Conservation (phyloP, 1,140 invertebrate species). For the Centruroides sculpturatus region DNA sequence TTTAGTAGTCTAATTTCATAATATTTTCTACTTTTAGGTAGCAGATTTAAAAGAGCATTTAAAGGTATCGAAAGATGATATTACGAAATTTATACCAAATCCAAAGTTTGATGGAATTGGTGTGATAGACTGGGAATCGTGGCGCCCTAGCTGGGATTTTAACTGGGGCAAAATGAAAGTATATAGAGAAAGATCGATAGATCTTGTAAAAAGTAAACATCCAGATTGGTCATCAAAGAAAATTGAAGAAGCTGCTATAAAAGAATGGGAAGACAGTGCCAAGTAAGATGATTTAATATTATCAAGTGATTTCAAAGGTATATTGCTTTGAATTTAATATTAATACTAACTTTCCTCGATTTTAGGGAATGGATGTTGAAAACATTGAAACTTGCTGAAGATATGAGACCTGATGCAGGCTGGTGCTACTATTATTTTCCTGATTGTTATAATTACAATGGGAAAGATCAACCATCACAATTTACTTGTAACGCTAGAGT, state of each 20-base stretch:
- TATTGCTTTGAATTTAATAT: too few species aligned
- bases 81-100: not conserved
- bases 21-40: too few species aligned
- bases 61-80: too few species aligned
- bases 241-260: not conserved
- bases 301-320: not conserved
- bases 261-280: not conserved
- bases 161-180: not conserved
- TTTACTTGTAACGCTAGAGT: not conserved
- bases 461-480: not conserved
- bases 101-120: not conserved
- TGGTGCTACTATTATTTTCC: conserved; percentile 6
- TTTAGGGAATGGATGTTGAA: not conserved
- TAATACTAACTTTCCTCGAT: too few species aligned
- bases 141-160: conserved; percentile 2
- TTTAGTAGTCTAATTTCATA: too few species aligned
- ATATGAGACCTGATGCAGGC: not conserved
- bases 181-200: not conserved
- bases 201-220: not conserved
- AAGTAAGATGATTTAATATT: not conserved
- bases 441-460: conserved; percentile 5
- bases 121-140: conserved; percentile 6
- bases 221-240: not conserved
- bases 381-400: conserved; percentile 1
- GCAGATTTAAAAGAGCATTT: too few species aligned